Conservation (phyloP, 2,113 vertebrate species). For the Dromaius novaehollandiae region DNA sequence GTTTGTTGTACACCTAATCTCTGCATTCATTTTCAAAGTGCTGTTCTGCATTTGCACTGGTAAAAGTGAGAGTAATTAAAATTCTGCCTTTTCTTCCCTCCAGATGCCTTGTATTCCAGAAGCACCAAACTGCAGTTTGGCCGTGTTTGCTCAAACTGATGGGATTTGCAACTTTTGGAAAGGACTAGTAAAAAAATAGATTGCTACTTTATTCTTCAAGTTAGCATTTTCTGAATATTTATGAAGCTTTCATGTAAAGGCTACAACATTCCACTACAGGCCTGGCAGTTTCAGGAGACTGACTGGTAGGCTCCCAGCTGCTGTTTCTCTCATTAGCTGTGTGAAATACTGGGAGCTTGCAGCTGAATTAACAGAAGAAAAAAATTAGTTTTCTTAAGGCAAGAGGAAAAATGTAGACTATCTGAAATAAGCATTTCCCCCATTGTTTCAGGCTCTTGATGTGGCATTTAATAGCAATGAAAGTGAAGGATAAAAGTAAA, state of each 20-base stretch:
- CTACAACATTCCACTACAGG: background rate
- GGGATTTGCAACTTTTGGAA: background rate
- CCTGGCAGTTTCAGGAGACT: background rate
- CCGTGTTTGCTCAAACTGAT: background rate
- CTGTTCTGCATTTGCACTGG: accelerated
- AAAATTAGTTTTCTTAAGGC: constrained; percentile 6
- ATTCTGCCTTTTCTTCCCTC: background rate
- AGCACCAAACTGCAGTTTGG: background rate
- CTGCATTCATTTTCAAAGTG: background rate
- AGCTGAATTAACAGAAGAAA: constrained; percentile 34
- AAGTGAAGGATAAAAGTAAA: constrained; percentile 15
- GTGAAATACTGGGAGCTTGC: background rate
- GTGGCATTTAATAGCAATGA: constrained; percentile 4
- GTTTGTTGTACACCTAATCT: background rate
- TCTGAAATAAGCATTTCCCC: background rate
- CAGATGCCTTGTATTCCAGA: background rate
- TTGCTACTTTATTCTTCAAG: background rate
- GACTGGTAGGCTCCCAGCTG: background rate
- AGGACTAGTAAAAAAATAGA: background rate
- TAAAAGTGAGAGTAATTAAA: background rate
- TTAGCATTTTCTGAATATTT: background rate
- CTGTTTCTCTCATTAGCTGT: constrained; percentile 9
- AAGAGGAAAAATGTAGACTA: background rate
- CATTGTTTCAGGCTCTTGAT: background rate
- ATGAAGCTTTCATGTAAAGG: background rate